These are phyloP conservation scores for Anniella stebbinsi DNA, from an alignment of 2,797 vertebrate genomes.

Conservation along the genomic window DNA sequence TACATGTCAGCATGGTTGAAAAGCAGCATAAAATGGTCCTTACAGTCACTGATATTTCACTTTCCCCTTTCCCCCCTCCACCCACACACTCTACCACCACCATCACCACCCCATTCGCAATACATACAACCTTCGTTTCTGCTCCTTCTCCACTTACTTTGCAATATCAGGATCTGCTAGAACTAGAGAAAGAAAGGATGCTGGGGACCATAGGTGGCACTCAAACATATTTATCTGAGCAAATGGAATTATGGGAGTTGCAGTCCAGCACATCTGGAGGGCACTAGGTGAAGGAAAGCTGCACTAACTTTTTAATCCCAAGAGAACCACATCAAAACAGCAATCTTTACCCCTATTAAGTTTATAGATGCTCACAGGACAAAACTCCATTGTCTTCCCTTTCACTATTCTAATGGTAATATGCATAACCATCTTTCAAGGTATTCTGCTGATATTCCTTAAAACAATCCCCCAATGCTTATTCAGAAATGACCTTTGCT, in stretches of 20 bases:
- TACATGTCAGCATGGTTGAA: not conserved
- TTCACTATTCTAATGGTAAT: constrained; percentile 8
- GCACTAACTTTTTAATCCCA: not conserved
- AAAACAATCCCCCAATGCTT: constrained; percentile 60
- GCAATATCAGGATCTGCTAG: not conserved
- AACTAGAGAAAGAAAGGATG: not conserved
- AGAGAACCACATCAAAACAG: not conserved
- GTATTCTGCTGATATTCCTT: constrained; percentile 26
- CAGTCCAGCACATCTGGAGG: no score
- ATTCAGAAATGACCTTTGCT: constrained; percentile 62
- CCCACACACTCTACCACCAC: no score
- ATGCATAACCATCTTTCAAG: constrained; percentile 22
- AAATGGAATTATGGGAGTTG: no score
- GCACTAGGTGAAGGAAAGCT: not conserved
- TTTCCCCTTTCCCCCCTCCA: no score
- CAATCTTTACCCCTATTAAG: no score
- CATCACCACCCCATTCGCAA: not conserved
- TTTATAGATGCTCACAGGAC: not conserved
- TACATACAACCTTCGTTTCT: not conserved
- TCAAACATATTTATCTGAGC: not conserved
- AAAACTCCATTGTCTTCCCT: not conserved
- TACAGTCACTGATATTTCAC: not conserved
- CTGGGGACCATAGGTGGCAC: not conserved
- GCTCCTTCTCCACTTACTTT: not conserved
- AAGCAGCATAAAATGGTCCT: not conserved